Percentiles rank a stretch among this genome's conserved stretches.
phyloP scores from a whole-genome alignment of 2,113 vertebrate genomes.

The Rhizomys pruinosus region DNA sequence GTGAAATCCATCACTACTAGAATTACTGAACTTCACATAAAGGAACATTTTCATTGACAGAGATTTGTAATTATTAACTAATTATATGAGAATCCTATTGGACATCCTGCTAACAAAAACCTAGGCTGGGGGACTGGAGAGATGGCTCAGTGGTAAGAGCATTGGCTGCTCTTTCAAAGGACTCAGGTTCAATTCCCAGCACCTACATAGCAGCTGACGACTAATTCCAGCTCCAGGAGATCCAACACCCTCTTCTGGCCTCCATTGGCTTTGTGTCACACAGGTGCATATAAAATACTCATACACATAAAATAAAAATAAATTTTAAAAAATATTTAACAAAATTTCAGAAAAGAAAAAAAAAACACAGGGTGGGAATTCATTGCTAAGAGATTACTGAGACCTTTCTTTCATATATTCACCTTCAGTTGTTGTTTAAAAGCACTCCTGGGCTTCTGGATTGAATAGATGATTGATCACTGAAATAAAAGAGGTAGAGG shows the following conservation, averaged over 20 bases:
- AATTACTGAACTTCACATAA: neutral
- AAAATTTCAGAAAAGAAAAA: too few species aligned
- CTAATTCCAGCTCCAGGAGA: neutral
- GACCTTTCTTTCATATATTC: neutral
- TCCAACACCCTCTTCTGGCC: neutral
- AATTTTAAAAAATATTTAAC: too few species aligned
- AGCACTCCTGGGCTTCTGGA: neutral
- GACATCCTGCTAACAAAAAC: neutral
- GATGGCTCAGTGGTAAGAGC: too few species aligned
- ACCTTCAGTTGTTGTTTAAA: neutral
- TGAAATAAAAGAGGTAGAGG: neutral
- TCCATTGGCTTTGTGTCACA: too few species aligned
- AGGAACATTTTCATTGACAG: neutral
- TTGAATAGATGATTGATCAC: neutral
- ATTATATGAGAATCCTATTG: neutral
- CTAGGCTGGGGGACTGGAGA: too few species aligned
- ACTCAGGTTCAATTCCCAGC: too few species aligned
- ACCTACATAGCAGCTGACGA: too few species aligned
- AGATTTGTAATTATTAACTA: constrained; percentile 2
- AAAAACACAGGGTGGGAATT: neutral
- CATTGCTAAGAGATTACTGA: neutral
- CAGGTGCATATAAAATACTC: too few species aligned
- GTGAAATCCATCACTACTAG: neutral
- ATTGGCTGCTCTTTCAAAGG: too few species aligned
- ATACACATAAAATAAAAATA: too few species aligned